Percentiles rank a stretch among this genome's conserved stretches.
phyloP scores from a whole-genome alignment of 30 jellyfish, hydroid and myxozoan genomes.

The Catostylus mosaicus region DNA sequence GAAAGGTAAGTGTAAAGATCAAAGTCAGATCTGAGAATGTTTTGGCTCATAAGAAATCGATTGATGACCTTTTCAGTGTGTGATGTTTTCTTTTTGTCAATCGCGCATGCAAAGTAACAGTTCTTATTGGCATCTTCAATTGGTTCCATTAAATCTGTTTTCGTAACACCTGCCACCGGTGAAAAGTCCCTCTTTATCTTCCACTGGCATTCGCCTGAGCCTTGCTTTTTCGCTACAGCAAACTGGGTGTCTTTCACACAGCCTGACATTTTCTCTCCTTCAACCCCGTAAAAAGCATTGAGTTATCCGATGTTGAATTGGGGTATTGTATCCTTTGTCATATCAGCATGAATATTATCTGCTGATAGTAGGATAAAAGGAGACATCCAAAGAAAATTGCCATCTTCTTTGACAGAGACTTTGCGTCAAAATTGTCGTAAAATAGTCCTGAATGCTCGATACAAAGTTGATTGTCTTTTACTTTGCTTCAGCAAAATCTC shows the following conservation, averaged over 20 bases:
- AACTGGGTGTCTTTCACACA: background rate
- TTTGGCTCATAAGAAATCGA: background rate
- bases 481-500: no score
- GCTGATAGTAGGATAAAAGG: background rate
- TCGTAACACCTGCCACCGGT: background rate
- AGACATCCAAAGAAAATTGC: no score
- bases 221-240: slow-evolving; percentile 10
- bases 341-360: background rate
- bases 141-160: background rate
- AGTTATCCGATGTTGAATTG: slow-evolving; percentile 7
- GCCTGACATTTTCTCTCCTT: no score
- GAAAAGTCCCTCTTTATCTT: background rate
- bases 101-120: slow-evolving; percentile 11
- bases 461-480: no score
- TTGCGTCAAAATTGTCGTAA: no score
- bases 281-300: no score
- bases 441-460: no score
- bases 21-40: background rate
- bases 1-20: background rate
- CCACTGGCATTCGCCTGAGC: slow-evolving; percentile 9
- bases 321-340: background rate
- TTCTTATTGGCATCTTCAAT: slow-evolving; percentile 1
- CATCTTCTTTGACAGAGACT: no score
- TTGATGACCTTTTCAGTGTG: slow-evolving; percentile 11
- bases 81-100: background rate